phyloP scores from a whole-genome alignment of 2,888 invertebrate genomes.

The Brachyptera putata region DNA sequence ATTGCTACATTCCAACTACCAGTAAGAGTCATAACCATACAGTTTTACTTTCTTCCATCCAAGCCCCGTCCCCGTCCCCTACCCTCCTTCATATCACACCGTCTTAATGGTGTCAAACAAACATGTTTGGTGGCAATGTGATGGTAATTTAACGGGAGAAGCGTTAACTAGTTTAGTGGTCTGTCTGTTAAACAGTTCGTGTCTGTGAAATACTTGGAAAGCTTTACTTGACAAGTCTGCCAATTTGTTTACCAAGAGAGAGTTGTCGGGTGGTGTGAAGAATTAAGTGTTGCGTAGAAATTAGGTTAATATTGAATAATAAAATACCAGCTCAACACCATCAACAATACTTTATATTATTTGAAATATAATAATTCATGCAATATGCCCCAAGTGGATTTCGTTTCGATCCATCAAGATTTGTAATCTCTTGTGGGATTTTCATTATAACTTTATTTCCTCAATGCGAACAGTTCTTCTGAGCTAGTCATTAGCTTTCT shows the following conservation, averaged over 20 bases:
- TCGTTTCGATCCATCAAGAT: constrained; percentile 4
- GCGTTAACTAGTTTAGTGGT: not conserved
- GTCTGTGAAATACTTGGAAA: not conserved
- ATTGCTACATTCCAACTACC: too few relatives aligned
- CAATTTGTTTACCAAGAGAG: not conserved
- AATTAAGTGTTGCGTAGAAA: not conserved
- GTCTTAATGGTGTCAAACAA: not conserved
- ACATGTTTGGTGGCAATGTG: not conserved
- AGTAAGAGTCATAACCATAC: too few relatives aligned
- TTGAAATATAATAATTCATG: not conserved
- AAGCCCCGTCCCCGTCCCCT: too few relatives aligned
- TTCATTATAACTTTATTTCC: too few relatives aligned
- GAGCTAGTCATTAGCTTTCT: too few relatives aligned
- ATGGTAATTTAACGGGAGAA: constrained; percentile 2
- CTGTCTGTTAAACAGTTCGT: too few relatives aligned
- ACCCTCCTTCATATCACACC: too few relatives aligned
- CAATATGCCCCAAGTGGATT: not conserved
- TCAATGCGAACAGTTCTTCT: too few relatives aligned
- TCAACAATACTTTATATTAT: not conserved
- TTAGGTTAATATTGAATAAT: not conserved
- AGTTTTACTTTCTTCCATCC: too few relatives aligned
- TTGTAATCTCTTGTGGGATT: not conserved
- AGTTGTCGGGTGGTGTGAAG: not conserved
- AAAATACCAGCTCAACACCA: not conserved
- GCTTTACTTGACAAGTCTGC: not conserved